Conservation (phyloP, 2,888 invertebrate species). For the Sipunculus nudus region DNA sequence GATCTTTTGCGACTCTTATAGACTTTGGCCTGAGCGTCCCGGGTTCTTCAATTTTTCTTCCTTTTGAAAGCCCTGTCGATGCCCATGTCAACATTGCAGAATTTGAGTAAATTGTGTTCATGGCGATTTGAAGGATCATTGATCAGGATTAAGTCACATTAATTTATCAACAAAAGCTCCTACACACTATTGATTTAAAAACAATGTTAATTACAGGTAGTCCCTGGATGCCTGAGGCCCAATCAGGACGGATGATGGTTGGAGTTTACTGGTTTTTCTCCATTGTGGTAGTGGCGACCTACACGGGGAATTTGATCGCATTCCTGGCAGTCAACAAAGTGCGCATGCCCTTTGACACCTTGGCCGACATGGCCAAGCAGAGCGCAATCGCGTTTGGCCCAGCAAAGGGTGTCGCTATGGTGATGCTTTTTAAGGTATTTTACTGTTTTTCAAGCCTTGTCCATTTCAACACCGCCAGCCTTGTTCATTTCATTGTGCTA, state of each 20-base stretch:
- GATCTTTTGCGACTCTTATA: too few relatives aligned
- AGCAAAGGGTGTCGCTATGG: constrained; percentile 42
- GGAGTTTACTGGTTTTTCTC: constrained; percentile 26
- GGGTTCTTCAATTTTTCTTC: too few relatives aligned
- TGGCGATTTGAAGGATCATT: too few relatives aligned
- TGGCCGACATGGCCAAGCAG: constrained; percentile 46
- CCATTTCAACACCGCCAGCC: too few relatives aligned
- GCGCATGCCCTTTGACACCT: constrained; percentile 45
- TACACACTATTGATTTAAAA: too few relatives aligned
- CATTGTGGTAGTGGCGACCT: constrained; percentile 53
- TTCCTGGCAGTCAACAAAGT: constrained; percentile 53
- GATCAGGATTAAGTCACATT: too few relatives aligned
- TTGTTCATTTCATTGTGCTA: too few relatives aligned
- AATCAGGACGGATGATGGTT: constrained; percentile 18
- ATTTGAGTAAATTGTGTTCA: too few relatives aligned
- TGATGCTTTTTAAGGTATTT: constrained; percentile 44
- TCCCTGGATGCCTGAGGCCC: constrained; percentile 17
- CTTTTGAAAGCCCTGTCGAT: too few relatives aligned
- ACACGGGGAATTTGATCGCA: constrained; percentile 59
- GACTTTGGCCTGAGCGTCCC: too few relatives aligned
- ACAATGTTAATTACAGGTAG: constrained; percentile 21
- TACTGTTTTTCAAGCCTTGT: not conserved
- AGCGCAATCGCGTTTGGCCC: constrained; percentile 47
- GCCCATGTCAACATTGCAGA: too few relatives aligned
- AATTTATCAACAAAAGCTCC: too few relatives aligned